Evolutionary conservation across 2,888 invertebrate species (phyloP).

Genomic region (Argyresthia goedartella): DNA sequence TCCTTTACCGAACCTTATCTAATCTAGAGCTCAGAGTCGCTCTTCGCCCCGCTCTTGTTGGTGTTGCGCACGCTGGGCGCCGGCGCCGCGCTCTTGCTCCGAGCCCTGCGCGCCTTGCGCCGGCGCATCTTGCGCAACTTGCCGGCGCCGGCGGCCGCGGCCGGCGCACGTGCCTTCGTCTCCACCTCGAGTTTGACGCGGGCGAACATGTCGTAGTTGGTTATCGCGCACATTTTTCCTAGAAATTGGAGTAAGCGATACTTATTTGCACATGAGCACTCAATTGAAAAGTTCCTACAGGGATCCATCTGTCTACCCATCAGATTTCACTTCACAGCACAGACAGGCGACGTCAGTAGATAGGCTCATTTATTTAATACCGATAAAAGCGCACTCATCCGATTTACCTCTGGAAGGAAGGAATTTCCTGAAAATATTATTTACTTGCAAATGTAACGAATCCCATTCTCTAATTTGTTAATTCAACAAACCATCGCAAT

Average conservation of each 20-base stretch:
- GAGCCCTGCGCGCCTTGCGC: constrained; percentile 39
- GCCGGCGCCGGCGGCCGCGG: constrained; percentile 24
- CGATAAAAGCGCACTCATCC: too few species aligned
- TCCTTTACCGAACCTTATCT: too few species aligned
- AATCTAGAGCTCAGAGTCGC: constrained; percentile 57
- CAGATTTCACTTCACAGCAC: neutral
- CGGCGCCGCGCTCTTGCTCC: constrained; percentile 58
- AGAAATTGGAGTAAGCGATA: constrained; percentile 5
- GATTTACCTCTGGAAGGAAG: too few species aligned
- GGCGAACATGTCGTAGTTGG: constrained; percentile 64
- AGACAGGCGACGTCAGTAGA: too few species aligned
- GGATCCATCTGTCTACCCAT: neutral
- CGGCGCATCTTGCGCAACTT: constrained; percentile 34
- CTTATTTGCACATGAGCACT: too few species aligned
- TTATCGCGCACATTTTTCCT: constrained; percentile 64
- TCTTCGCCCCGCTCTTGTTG: constrained; percentile 51
- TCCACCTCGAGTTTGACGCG: constrained; percentile 55
- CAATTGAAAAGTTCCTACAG: neutral
- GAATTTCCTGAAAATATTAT: too few species aligned
- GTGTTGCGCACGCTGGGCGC: constrained; percentile 27
- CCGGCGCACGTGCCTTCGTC: constrained; percentile 41
- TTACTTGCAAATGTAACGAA: too few species aligned
- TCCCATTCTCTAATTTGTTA: too few species aligned
- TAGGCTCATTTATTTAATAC: too few species aligned
- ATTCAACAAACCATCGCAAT: constrained; percentile 80